A percentile compares a stretch with the other conserved stretches of the same genome.
Conservation (phyloP, 1,140 invertebrate species). For the Mylabris phalerata region DNA sequence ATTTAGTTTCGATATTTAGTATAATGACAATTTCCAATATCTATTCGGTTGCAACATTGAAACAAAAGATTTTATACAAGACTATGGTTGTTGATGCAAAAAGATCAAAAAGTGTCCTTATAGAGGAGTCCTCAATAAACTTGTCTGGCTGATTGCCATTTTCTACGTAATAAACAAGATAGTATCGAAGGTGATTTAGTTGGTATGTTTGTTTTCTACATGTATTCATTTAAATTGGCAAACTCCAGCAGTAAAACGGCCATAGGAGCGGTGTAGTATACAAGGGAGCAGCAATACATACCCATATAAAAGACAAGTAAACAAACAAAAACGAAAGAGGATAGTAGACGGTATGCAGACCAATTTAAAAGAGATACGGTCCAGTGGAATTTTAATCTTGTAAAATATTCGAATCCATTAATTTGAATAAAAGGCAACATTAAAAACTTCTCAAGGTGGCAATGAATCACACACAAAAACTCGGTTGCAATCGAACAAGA, state of each 20-base stretch:
- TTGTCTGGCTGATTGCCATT: conserved; percentile 4
- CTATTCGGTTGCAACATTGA: too few relatives aligned
- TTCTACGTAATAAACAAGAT: conserved; percentile 11
- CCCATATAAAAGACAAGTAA: not conserved
- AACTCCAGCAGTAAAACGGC: conserved; percentile 4
- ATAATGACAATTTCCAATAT: too few relatives aligned
- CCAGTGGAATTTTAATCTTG: conserved; percentile 34
- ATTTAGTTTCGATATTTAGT: too few relatives aligned
- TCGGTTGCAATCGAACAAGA: conserved; percentile 26
- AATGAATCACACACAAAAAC: conserved; percentile 35
- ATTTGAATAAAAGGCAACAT: conserved; percentile 44
- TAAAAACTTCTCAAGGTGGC: conserved; percentile 43
- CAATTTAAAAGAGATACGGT: conserved; percentile 39
- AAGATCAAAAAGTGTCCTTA: too few relatives aligned
- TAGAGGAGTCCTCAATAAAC: not conserved
- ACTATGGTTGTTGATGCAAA: too few relatives aligned
- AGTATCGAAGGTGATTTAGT: conserved; percentile 4
- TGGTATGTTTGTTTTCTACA: conserved; percentile 11
- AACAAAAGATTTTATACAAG: too few relatives aligned
- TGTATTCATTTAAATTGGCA: too few relatives aligned
- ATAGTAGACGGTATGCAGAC: conserved; percentile 26
- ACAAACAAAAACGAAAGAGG: not conserved
- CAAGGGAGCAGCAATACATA: not conserved
- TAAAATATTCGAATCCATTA: conserved; percentile 40
- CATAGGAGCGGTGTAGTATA: too few relatives aligned